Evolutionary conservation across 2,888 invertebrate species (phyloP), one percentile per base, ranked within the genome.

Genomic region (Apodemia mormo): DNA sequence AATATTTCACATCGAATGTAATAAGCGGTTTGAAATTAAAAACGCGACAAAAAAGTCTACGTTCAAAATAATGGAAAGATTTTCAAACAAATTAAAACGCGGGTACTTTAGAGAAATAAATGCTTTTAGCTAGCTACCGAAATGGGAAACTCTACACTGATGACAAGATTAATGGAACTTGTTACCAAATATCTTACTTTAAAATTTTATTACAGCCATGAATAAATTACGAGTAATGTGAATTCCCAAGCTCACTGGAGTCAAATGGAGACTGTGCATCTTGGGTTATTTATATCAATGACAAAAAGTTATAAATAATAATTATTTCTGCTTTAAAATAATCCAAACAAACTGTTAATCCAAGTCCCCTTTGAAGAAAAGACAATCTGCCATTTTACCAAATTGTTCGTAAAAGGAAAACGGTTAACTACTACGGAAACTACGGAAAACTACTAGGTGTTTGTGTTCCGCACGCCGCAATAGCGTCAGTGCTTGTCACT

Each of bases 121-220:
- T n/a, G 49, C 49, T n/a, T 52, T 52, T 52, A n/a, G 49, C 49
- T 49, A 49, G 49, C 49, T 52, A 52, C n/a, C n/a, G 49, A 52
- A 52, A 52, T 52, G 49, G 49, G 49, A 45, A 12, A 52, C 49
- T n/a, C 49, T 52, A 52, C 49, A n/a, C 14, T 52, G n/a, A 52
- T 52, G 49, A 52, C n/a, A n/a, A 52, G 49, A 52, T n/a, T 52
- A 52, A n/a, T 52, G 52, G 52, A 52, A n/a, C 5, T 52, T 6
- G 52, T 52, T n/a, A n/a, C 52, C n/a, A 52, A 52, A 52, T 5
- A 52, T 52, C 52, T 52, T n/a, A 52, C 52, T 52, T 52, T 14
- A 52, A 52, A 52, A n/a, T 52, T 52, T n/a, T 52, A 52, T 52
- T 45, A 45, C 45, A 45, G 45, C 45, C 12, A 4, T 45, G 45